phyloP scores from a whole-genome alignment of 2,888 invertebrate genomes.

The Tetanocera ferruginea region DNA sequence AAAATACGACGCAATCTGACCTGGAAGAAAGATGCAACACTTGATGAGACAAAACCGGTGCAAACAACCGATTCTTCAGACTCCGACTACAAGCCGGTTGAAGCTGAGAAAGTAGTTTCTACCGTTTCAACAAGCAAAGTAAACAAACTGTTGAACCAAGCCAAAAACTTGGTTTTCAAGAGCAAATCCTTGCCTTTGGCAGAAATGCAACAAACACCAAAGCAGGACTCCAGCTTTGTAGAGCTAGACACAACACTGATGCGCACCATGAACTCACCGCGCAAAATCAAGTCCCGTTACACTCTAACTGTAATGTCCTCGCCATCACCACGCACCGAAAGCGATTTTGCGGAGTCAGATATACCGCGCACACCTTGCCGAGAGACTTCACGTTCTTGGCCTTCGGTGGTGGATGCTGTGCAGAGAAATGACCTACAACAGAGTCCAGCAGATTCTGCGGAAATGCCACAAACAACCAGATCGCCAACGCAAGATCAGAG shows the following conservation, averaged over 20 bases:
- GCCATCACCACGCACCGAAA: conserved; percentile 59
- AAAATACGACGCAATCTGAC: conserved; percentile 60
- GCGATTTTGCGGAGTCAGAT: conserved; percentile 57
- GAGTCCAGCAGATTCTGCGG: conserved; percentile 25
- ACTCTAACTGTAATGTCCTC: conserved; percentile 61
- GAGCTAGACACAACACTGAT: conserved; percentile 57
- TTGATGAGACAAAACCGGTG: conserved; percentile 54
- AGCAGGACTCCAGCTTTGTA: conserved; percentile 49
- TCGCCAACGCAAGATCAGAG: neutral
- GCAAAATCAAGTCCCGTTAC: conserved; percentile 62
- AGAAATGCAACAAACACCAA: neutral
- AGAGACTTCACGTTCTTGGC: conserved; percentile 43
- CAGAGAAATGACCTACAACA: conserved; percentile 4
- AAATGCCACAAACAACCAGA: neutral
- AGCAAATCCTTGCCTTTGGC: neutral
- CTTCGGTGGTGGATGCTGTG: conserved; percentile 28
- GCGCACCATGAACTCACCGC: conserved; percentile 60
- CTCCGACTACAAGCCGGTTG: conserved; percentile 49
- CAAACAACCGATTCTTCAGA: conserved; percentile 61
- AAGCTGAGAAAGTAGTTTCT: neutral
- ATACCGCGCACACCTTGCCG: conserved; percentile 48
- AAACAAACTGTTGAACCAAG: conserved; percentile 17
- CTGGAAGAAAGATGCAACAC: conserved; percentile 61
- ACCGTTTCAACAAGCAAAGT: neutral
- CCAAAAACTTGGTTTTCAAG: conserved; percentile 20